A percentile compares a stretch with the other conserved stretches of the same genome.
These are phyloP conservation scores for Bombus pyrosoma DNA, from an alignment of 1,140 invertebrate species.

Conservation along the genomic window DNA sequence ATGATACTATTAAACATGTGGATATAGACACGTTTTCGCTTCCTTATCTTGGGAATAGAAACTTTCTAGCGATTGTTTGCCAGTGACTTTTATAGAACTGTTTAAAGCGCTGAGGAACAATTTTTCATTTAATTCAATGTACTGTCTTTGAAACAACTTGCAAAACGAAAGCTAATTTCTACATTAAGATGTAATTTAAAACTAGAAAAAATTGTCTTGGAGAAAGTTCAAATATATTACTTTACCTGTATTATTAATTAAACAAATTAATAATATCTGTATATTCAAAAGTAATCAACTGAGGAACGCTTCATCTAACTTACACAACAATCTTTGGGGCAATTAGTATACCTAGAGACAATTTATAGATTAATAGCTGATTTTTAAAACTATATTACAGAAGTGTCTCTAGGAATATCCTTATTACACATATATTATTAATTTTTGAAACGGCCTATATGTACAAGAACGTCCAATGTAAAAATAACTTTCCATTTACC, in stretches of 20 bases:
- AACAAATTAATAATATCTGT: neutral
- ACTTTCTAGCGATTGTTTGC: neutral
- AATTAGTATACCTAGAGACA: too few relatives aligned
- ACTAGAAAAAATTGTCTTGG: too few relatives aligned
- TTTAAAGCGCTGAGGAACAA: neutral
- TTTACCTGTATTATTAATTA: neutral
- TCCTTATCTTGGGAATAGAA: neutral
- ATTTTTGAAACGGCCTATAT: too few relatives aligned
- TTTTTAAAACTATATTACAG: too few relatives aligned
- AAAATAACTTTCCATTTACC: too few relatives aligned
- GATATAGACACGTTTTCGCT: neutral
- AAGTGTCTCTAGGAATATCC: too few relatives aligned
- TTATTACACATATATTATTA: too few relatives aligned
- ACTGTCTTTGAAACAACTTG: neutral
- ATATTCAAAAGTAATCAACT: neutral
- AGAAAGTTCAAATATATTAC: neutral
- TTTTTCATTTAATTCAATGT: neutral
- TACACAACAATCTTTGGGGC: too few relatives aligned
- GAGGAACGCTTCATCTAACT: neutral
- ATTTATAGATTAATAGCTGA: too few relatives aligned
- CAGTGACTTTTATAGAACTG: neutral
- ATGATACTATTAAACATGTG: neutral
- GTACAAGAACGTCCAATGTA: too few relatives aligned
- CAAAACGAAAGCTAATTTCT: neutral
- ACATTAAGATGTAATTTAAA: neutral